Base-by-base conservation (phyloP, 2,888 invertebrate species). In the Neoascia interrupta region DNA sequence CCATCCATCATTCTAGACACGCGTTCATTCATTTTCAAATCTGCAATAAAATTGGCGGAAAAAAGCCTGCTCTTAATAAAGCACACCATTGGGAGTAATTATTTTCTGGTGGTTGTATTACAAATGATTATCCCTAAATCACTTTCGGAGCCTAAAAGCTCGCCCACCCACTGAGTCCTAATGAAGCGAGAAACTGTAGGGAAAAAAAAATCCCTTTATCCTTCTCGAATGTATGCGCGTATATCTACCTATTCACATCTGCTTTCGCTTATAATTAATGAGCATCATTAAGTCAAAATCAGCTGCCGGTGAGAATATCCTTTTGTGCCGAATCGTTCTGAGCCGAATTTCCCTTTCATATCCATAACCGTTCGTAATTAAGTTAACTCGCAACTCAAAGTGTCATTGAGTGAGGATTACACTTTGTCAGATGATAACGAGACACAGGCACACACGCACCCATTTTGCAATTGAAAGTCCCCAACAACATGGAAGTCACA, bases 41-140 rank as follows among this genome's bases (percentile, higher is more conserved):
- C 79, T 45, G 61, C 61, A 61, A 79, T 73, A 73, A 79, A 79
- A 58, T 41, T 45, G 26, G 15, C 5, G 16, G 10, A 61, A 61
- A 37, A 15, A 37, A 4, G 5, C 19, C 26, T 41, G 66, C 76
- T 64, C 64, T 66, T 72, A 64, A 76, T 60, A 72, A 76, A 79
- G 66, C 54, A 79, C 61, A 61, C 79, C 66, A 58, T 66, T 73
- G 79, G 79, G 79, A 73, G 72, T 79, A 73, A 79, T 79, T 79
- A 73, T 79, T 61, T 73, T 60, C 79, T 68, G 60, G 66, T 56
- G 79, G 73, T 73, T 79, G 73, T 66, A 73, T 79, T 79, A 79
- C 68, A 79, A 68, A 79, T 79, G 66, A 73, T 73, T 79, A 79
- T 68, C 66, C 47, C 73, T 79, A 79, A 79, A 79, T 79, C 76